Evolutionary conservation across 2,113 vertebrate genomes (phyloP).

Genomic region (Phalacrocorax carbo): DNA sequence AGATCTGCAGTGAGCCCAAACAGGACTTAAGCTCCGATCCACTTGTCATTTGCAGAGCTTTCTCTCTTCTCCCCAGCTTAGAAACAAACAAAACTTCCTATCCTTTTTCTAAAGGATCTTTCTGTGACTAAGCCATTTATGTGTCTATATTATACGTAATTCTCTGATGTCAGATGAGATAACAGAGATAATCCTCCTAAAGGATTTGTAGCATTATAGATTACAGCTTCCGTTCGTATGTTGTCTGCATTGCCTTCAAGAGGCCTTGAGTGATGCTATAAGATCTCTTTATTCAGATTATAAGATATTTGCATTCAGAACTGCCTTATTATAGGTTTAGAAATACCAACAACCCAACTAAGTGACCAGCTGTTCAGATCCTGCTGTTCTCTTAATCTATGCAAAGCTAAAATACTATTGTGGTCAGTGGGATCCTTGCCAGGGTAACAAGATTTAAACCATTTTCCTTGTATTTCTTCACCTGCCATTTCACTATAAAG

Average conservation of each 20-base stretch:
- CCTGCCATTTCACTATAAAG: not conserved
- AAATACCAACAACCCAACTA: not conserved
- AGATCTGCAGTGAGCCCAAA: not conserved
- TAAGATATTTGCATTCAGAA: not conserved
- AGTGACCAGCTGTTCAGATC: slow-evolving; percentile 4
- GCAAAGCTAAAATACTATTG: not conserved
- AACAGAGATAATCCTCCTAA: slow-evolving; percentile 57
- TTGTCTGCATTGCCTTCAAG: slow-evolving; percentile 21
- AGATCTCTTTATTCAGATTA: slow-evolving; percentile 26
- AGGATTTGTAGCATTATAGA: slow-evolving; percentile 50
- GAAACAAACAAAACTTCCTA: not conserved
- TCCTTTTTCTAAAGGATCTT: not conserved
- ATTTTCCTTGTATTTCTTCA: not conserved
- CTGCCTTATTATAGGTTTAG: not conserved
- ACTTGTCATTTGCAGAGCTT: not conserved
- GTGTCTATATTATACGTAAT: slow-evolving; percentile 51
- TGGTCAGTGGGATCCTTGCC: not conserved
- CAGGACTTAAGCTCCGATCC: not conserved
- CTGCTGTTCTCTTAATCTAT: slow-evolving; percentile 1
- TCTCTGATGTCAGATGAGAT: slow-evolving; percentile 55
- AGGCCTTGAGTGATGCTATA: slow-evolving; percentile 5
- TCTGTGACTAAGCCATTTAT: slow-evolving; percentile 41
- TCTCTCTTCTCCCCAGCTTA: not conserved
- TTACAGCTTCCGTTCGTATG: not conserved
- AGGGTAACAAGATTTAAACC: not conserved